Conservation (phyloP, 2,797 vertebrate species). For the Sebastes umbrosus region DNA sequence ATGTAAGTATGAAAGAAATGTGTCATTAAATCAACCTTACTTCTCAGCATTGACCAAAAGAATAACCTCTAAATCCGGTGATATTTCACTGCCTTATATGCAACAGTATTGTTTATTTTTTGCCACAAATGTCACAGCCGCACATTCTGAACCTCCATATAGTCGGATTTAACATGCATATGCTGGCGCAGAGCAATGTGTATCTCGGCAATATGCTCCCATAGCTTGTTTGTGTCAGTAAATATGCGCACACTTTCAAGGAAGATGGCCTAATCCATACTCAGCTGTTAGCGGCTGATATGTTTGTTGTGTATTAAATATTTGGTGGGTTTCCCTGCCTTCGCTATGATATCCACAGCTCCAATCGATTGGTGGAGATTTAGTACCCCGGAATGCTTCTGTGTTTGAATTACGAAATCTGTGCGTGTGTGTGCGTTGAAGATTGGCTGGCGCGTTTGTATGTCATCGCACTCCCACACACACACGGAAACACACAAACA, state of each 20-base stretch:
- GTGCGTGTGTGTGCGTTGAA: conserved; percentile 55
- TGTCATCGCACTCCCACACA: conserved; percentile 50
- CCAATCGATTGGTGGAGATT: conserved; percentile 79
- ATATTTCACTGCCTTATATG: not conserved
- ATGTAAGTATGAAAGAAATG: not conserved
- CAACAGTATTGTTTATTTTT: conserved; percentile 18
- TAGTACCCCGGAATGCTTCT: conserved; percentile 72
- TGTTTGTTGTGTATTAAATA: conserved; percentile 72
- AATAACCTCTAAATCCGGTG: conserved; percentile 13
- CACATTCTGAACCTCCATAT: conserved; percentile 33
- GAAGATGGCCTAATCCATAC: conserved; percentile 69
- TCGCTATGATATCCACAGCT: conserved; percentile 69
- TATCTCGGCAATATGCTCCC: conserved; percentile 50
- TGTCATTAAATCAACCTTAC: not conserved
- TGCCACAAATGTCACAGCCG: conserved; percentile 31
- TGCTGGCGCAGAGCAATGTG: conserved; percentile 46
- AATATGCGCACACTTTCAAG: conserved; percentile 69
- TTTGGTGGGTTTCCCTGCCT: conserved; percentile 61
- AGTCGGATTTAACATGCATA: conserved; percentile 62
- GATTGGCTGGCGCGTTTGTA: conserved; percentile 56
- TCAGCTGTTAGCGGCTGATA: conserved; percentile 72
- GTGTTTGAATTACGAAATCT: conserved; percentile 80
- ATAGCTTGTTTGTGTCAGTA: conserved; percentile 68
- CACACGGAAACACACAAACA: conserved; percentile 24
- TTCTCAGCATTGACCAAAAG: not conserved